A percentile compares a stretch with the other conserved stretches of the same genome.
phyloP scores from a whole-genome alignment of 2,888 invertebrate genomes.

The Saturnia pavonia region DNA sequence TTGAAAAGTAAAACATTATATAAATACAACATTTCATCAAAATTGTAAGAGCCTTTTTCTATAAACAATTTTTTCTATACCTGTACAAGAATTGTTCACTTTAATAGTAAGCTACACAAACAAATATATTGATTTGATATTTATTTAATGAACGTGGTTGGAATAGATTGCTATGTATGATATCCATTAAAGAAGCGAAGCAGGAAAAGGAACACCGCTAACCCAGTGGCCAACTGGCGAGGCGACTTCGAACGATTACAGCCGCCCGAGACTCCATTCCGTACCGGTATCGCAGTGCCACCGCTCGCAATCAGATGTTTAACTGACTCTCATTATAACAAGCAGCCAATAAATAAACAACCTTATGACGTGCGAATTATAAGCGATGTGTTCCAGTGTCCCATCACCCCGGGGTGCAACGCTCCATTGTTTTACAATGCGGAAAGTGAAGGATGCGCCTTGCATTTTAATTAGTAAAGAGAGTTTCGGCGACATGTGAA shows the following conservation, averaged over 20 bases:
- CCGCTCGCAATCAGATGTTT: slow-evolving; percentile 58
- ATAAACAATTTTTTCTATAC: too few species aligned
- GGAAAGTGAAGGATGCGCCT: slow-evolving; percentile 69
- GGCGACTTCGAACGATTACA: slow-evolving; percentile 67
- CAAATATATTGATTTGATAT: slow-evolving; percentile 10
- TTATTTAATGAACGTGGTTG: slow-evolving; percentile 30
- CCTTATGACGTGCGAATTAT: slow-evolving; percentile 45
- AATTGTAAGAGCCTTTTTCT: too few species aligned
- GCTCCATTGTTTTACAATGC: slow-evolving; percentile 71
- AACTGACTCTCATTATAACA: slow-evolving; percentile 51
- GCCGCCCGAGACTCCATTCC: slow-evolving; percentile 68
- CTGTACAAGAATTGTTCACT: too few species aligned
- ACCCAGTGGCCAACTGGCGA: slow-evolving; percentile 80
- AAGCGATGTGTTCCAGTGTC: slow-evolving; percentile 58
- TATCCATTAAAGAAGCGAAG: slow-evolving; percentile 68
- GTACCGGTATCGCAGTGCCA: slow-evolving; percentile 66
- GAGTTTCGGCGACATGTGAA: slow-evolving; percentile 75
- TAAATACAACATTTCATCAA: too few species aligned
- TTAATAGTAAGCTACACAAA: not conserved
- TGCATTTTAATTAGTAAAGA: slow-evolving; percentile 75
- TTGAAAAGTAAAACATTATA: too few species aligned
- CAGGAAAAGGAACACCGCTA: slow-evolving; percentile 80
- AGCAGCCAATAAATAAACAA: slow-evolving; percentile 43
- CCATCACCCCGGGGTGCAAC: slow-evolving; percentile 65
- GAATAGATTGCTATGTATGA: slow-evolving; percentile 51